Evolutionary conservation across 2,797 vertebrate genomes (phyloP).

Genomic region (Alca torda): DNA sequence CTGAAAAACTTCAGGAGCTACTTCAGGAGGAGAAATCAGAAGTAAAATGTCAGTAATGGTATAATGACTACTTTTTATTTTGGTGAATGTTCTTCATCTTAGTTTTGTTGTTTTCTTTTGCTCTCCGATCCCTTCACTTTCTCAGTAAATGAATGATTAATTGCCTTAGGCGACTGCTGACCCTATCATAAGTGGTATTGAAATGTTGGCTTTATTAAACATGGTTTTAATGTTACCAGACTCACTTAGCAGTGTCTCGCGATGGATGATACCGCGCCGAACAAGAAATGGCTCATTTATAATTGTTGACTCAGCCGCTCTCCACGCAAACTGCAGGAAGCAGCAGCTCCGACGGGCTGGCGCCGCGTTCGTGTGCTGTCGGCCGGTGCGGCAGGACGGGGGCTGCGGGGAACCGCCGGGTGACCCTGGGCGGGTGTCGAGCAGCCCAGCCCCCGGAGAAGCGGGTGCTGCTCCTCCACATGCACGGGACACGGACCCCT

Average conservation of each 20-base stretch:
- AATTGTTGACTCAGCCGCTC: neutral
- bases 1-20: neutral
- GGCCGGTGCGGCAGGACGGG: neutral
- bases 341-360: rapidly evolving
- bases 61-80: neutral
- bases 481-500: rapidly evolving
- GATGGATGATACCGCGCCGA: neutral
- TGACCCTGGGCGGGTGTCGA: rapidly evolving
- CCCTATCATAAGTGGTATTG: neutral
- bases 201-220: neutral
- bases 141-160: neutral
- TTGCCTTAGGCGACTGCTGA: neutral
- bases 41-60: neutral
- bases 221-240: neutral
- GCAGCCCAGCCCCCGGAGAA: too few species aligned
- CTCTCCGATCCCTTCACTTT: neutral
- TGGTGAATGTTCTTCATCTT: neutral
- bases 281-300: neutral
- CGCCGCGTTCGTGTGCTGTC: rapidly evolving
- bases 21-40: neutral
- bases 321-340: neutral
- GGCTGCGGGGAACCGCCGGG: rapidly evolving
- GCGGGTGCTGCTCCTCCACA: neutral
- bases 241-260: neutral
- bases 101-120: neutral